phyloP scores from a whole-genome alignment of 2,888 invertebrate genomes.

The Lepidocyrtinus sp. region DNA sequence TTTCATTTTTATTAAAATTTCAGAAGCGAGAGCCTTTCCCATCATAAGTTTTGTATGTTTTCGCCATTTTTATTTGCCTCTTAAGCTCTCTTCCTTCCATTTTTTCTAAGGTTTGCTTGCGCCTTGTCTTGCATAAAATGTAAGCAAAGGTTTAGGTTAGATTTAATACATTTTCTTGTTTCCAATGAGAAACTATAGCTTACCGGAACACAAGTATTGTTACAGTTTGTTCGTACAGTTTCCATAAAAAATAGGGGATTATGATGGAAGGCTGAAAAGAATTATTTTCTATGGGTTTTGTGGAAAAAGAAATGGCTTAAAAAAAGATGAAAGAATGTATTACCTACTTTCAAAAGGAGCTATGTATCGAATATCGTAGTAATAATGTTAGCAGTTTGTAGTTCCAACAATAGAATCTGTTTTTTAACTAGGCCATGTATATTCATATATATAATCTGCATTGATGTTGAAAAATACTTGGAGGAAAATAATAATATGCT shows the following conservation, averaged over 20 bases:
- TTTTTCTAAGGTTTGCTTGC: slow-evolving; percentile 6
- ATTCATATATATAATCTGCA: too few relatives aligned
- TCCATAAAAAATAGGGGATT: slow-evolving; percentile 34
- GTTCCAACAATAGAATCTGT: too few relatives aligned
- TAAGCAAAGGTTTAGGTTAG: slow-evolving; percentile 45
- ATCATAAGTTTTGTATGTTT: slow-evolving; percentile 21
- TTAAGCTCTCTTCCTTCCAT: slow-evolving; percentile 3
- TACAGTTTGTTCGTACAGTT: slow-evolving; percentile 2
- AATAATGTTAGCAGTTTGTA: too few relatives aligned
- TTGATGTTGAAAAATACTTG: too few relatives aligned
- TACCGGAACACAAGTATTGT: slow-evolving; percentile 18
- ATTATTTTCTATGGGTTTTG: background rate
- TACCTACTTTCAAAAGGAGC: too few relatives aligned
- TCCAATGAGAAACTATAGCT: slow-evolving; percentile 46
- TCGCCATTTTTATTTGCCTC: slow-evolving; percentile 24
- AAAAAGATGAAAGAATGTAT: background rate
- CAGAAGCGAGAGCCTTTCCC: slow-evolving; percentile 26
- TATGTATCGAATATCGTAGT: too few relatives aligned
- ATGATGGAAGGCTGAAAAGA: slow-evolving; percentile 11
- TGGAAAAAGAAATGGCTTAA: background rate
- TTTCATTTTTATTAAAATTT: slow-evolving; percentile 51
- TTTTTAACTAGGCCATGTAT: too few relatives aligned
- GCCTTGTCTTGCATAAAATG: background rate
- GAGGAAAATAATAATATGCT: too few relatives aligned
- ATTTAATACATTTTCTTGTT: slow-evolving; percentile 52